A percentile compares a stretch with the other conserved stretches of the same genome.
Evolutionary conservation across 2,888 invertebrate species (phyloP).

Genomic region (Marasmarcha lunaedactyla): DNA sequence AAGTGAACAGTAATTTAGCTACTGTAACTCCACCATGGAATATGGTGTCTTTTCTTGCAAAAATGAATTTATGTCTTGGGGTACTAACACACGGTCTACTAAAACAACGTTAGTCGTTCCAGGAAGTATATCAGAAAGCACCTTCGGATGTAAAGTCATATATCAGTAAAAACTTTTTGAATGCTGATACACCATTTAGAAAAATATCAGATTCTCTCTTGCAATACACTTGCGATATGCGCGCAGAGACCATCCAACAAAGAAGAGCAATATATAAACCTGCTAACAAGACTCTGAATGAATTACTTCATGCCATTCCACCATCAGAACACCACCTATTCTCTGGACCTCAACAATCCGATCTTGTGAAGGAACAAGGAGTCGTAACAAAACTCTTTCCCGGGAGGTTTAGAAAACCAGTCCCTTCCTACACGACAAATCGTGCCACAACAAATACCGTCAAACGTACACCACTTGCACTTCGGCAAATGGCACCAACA

Average conservation of each 20-base stretch:
- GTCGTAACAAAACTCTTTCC: constrained; percentile 13
- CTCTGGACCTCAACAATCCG: constrained; percentile 9
- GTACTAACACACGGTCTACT: constrained; percentile 11
- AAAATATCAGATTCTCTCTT: constrained; percentile 9
- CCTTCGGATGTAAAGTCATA: background rate
- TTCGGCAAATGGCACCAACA: too few relatives aligned
- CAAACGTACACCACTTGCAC: too few relatives aligned
- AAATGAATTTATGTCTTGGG: constrained; percentile 8
- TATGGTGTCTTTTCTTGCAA: constrained; percentile 4
- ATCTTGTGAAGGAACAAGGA: constrained; percentile 13
- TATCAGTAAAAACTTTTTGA: constrained; percentile 5
- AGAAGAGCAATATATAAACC: constrained; percentile 8
- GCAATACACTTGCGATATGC: constrained; percentile 11
- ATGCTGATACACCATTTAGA: constrained; percentile 4
- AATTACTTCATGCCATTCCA: constrained; percentile 12
- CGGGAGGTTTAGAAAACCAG: background rate
- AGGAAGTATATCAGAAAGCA: constrained; percentile 5
- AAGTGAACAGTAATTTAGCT: constrained; percentile 10
- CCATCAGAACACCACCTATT: constrained; percentile 15
- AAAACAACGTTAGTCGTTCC: constrained; percentile 7
- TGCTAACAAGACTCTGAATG: constrained; percentile 10
- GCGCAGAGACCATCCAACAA: constrained; percentile 7
- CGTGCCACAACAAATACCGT: background rate
- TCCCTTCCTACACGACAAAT: background rate
- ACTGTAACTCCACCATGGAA: constrained; percentile 12